Base-by-base conservation (phyloP, 2,113 vertebrate species). In the Festucalex cinctus region DNA sequence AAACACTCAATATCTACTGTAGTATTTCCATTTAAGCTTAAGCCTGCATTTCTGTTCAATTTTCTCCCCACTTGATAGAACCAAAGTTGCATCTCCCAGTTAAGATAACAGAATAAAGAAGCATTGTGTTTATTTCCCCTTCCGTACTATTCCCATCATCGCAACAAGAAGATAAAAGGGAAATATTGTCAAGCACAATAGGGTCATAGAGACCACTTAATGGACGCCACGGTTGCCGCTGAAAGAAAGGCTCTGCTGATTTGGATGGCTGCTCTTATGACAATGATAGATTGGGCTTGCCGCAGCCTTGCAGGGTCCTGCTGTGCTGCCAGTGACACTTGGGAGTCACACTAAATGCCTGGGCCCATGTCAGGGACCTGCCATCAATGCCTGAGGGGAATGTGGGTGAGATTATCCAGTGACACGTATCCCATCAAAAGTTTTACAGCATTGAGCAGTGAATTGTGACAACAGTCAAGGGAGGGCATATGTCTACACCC, bases 221-320 rank as follows among this genome's bases (percentile, higher is more conserved):
- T 81, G 74, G 83, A 76, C 74, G 74, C 78, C 72, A 80, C 41
- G 69, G 76, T 77, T 67, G 65, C 81, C 69, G 83, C 78, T 72
- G 84, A 79, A 83, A 83, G 83, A 82, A 88, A 82, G 71, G 74
- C 73, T 68, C 76, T 57, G 75, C 80, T 79, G 85, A 85, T 83
- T 72, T 77, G 87, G 87, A 88, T 88, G 89, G 86, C 81, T 85
- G 83, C 80, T 61, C 79, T 76, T 74, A 69, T 85, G 90, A 89
- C 89, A 89, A 84, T 90, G 88, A 90, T 89, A 85, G 82, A 91
- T 87, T 78, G 82, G 84, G 80, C 78, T 84, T 87, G 83, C 74
- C 71, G 82, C 82, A 83, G 89, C 83, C 76, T 85, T 75, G 68
- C 75, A 24, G 69, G 64, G 74, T 82, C 77, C 83, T 81, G 77